Evolutionary conservation across 1,140 invertebrate genomes (phyloP), one percentile per base, ranked within the genome.

Genomic region (Drosophila bipectinata): DNA sequence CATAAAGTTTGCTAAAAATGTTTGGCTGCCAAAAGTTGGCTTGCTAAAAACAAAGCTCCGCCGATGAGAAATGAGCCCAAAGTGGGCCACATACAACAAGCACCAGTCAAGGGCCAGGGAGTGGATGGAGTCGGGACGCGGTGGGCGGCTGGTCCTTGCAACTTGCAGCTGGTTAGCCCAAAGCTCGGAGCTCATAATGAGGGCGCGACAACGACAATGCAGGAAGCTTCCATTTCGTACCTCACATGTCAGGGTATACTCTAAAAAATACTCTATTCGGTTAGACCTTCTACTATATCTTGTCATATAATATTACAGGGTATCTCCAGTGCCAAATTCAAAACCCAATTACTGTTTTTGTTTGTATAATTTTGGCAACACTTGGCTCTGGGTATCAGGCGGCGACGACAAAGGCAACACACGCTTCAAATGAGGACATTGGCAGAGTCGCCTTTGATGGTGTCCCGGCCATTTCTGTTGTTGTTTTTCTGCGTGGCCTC

Each of bases 11-110:
- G 72, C 72, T 68, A 76, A 76, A 76, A 76, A 76, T 76, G 73
- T 77, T 85, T 85, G 73, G 49, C 77, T 80, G 71, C 53, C 57
- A 53, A 79, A 83, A 83, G 75, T 83, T 83, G 74, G 44, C 21
- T 55, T 51, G 47, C 67, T 64, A 72, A 85, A 84, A 84, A 81
- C 77, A 87, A 85, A 84, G 67, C 62, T 39, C 56, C 78, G 69
- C 72, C 81, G 66, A 77, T 77, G 81, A 85, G 73, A 81, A 85
- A 85, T 74, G 77, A 68, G 71, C 72, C 58, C 72, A 66, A 79
- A 84, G 60, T 84, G 71, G 72, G 66, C 48, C 76, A 83, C 81
- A 79, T 58, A 83, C 81, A 39, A 64, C 62, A 80, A 21, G 44
- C 41, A 58, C 32, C 39, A 47, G 12, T 21, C 55, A 53, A 53